Conservation (phyloP, 1,140 invertebrate genomes). For the Calliopsis andreniformis region DNA sequence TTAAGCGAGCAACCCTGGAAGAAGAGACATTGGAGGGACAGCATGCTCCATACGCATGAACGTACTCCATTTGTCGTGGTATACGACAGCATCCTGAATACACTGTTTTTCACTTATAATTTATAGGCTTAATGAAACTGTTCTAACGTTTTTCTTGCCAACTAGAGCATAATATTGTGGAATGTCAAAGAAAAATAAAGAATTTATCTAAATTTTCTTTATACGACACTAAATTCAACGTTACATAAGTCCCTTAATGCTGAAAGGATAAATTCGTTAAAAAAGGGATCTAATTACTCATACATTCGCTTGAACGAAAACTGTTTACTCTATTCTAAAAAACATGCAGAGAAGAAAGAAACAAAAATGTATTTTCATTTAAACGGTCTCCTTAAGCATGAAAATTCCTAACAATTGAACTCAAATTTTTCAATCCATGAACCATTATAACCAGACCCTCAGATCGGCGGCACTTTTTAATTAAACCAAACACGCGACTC, state of each 20-base stretch:
- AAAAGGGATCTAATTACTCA: no score
- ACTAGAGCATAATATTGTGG: no score
- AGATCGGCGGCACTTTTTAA: conserved; percentile 38
- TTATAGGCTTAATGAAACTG: not conserved
- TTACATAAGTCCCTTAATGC: no score
- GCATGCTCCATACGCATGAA: not conserved
- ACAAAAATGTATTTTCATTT: no score
- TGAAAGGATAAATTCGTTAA: no score
- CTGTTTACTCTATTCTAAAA: no score
- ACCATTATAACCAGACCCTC: not conserved
- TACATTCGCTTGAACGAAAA: no score
- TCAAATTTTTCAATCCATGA: not conserved
- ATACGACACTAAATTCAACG: no score
- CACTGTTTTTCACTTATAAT: not conserved
- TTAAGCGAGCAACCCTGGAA: conserved; percentile 59
- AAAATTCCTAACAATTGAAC: not conserved
- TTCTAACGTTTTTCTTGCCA: no score
- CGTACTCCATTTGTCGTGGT: conserved; percentile 41
- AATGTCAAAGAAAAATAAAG: no score
- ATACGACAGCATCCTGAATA: not conserved
- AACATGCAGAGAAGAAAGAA: no score
- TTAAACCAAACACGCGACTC: conserved; percentile 30
- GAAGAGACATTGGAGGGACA: not conserved
- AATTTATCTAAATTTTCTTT: no score
- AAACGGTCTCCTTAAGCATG: not conserved